A percentile compares a stretch with the other conserved stretches of the same genome.
phyloP scores from a whole-genome alignment of 2,797 vertebrate species.

The Acanthiza pusilla region DNA sequence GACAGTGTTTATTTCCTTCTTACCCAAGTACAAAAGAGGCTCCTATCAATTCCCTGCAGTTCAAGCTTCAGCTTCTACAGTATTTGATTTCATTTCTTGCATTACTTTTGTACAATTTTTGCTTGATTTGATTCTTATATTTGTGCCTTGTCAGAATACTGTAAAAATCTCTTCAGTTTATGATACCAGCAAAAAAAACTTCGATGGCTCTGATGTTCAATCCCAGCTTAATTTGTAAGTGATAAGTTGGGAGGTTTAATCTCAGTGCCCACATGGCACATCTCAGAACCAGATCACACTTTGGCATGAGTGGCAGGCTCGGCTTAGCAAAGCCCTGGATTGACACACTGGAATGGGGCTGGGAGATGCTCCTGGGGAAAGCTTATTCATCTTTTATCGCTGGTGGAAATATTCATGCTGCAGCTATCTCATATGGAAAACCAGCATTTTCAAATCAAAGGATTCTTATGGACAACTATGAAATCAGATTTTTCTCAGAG shows the following conservation, averaged over 20 bases:
- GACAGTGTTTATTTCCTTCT: slow-evolving; percentile 9
- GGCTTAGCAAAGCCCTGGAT: neutral
- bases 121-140: slow-evolving; percentile 16
- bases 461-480: neutral
- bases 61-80: neutral
- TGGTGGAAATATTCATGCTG: slow-evolving; percentile 12
- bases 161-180: neutral
- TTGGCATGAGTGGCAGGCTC: neutral
- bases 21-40: neutral
- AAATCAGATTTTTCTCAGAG: neutral
- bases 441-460: neutral
- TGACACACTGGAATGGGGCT: neutral
- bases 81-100: slow-evolving; percentile 10
- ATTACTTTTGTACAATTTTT: neutral
- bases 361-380: slow-evolving; percentile 14
- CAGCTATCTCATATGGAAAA: neutral
- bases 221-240: slow-evolving; percentile 15
- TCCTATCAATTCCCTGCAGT: neutral
- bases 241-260: neutral
- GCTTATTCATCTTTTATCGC: slow-evolving; percentile 12
- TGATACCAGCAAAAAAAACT: neutral
- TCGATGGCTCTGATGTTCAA: neutral
- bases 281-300: slow-evolving; percentile 18
- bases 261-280: slow-evolving; percentile 22
- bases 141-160: neutral